A percentile compares a stretch with the other conserved stretches of the same genome.
Evolutionary conservation across 2,888 invertebrate species (phyloP).

Genomic region (Lymantria dispar): DNA sequence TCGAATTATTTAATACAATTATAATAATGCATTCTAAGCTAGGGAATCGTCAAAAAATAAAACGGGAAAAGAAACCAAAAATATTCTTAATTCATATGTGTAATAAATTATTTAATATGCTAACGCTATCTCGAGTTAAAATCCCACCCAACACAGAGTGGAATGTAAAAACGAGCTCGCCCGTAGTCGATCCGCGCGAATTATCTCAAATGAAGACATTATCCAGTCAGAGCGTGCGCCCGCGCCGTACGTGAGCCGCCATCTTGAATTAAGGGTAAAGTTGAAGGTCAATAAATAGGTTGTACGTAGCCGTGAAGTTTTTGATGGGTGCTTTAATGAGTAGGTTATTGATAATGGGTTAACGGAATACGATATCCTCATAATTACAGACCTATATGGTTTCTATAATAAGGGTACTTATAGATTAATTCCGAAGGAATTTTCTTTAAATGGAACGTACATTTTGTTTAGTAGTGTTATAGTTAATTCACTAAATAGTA

Average conservation of each 20-base stretch:
- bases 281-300: constrained; percentile 43
- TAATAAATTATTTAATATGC: constrained; percentile 16
- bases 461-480: too few relatives aligned
- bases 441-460: too few relatives aligned
- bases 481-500: too few relatives aligned
- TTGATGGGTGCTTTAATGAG: constrained; percentile 12
- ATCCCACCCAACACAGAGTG: constrained; percentile 60
- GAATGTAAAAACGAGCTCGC: constrained; percentile 54
- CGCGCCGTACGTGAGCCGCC: constrained; percentile 46
- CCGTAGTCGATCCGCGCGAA: constrained; percentile 49
- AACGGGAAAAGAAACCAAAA: too few relatives aligned
- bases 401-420: too few relatives aligned
- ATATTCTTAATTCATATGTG: too few relatives aligned
- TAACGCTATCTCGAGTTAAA: constrained; percentile 32
- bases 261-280: constrained; percentile 46
- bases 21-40: too few relatives aligned
- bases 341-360: constrained; percentile 1
- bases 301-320: constrained; percentile 4
- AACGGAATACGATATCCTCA: not conserved
- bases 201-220: constrained; percentile 79
- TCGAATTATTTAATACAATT: too few relatives aligned
- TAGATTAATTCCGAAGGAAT: too few relatives aligned
- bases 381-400: too few relatives aligned
- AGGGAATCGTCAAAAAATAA: too few relatives aligned
- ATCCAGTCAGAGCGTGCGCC: constrained; percentile 59